Conservation (phyloP, 2,113 vertebrate species). For the Barbus barbus region DNA sequence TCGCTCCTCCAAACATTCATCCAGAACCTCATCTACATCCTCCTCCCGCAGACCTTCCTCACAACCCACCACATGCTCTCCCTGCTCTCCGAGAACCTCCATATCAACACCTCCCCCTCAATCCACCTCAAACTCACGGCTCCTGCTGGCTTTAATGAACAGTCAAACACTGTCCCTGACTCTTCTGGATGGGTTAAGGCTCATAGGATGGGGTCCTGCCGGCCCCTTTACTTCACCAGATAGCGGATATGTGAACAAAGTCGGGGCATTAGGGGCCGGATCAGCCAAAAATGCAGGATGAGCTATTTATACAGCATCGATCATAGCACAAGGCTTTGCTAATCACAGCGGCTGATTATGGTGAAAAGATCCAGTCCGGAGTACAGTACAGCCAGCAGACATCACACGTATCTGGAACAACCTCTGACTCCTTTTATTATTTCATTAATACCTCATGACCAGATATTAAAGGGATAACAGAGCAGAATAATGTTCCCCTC, state of each 20-base stretch:
- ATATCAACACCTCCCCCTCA: constrained; percentile 45
- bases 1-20: constrained; percentile 38
- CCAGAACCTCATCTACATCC: background rate
- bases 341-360: constrained; percentile 75
- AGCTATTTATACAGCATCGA: constrained; percentile 87
- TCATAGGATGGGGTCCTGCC: constrained; percentile 33
- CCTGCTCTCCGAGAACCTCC: constrained; percentile 67
- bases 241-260: constrained; percentile 90
- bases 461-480: background rate
- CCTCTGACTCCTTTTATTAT: background rate
- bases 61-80: background rate
- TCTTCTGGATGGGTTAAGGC: background rate
- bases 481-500: background rate
- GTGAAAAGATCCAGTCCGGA: constrained; percentile 41
- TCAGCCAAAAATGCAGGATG: constrained; percentile 74
- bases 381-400: constrained; percentile 31
- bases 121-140: background rate
- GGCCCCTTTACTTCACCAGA: constrained; percentile 63
- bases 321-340: constrained; percentile 65
- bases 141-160: no score
- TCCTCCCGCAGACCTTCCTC: background rate
- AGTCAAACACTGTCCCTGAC: background rate
- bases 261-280: constrained; percentile 80
- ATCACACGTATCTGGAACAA: background rate
- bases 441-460: background rate